Conservation (phyloP, 2,113 vertebrate genomes). For the Pachycephala philippinensis region DNA sequence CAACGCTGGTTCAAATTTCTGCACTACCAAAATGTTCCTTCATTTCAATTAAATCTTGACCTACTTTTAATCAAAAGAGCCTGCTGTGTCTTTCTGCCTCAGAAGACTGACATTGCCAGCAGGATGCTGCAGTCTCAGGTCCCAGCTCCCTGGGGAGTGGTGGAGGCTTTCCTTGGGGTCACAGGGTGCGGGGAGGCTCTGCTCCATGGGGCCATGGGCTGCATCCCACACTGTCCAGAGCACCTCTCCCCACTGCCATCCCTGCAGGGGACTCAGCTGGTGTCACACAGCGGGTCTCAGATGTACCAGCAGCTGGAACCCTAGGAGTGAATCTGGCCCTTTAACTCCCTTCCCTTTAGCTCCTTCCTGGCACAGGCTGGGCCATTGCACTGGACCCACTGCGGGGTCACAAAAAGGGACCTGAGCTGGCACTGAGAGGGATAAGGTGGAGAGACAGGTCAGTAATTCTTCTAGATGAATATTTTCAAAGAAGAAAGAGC, state of each 20-base stretch:
- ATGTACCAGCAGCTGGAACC: not conserved
- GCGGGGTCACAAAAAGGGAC: not conserved
- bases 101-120: constrained; percentile 6
- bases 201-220: rapidly evolving
- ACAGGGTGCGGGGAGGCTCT: rapidly evolving
- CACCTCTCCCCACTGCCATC: not conserved
- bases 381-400: not conserved
- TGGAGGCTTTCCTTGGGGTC: not conserved
- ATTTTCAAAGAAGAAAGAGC: not conserved
- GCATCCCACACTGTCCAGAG: rapidly evolving
- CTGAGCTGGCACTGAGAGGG: not conserved
- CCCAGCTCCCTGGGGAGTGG: not conserved
- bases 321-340: not conserved
- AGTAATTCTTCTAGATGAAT: not conserved
- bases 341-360: no score
- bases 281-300: not conserved
- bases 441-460: not conserved
- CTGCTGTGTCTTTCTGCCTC: not conserved
- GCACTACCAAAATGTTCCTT: not conserved
- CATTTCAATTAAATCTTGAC: constrained; percentile 46
- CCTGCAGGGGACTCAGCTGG: not conserved
- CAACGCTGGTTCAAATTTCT: not conserved
- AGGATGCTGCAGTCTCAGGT: not conserved
- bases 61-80: constrained; percentile 40
- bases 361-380: not conserved